These are phyloP conservation scores for Caenorhabditis zanzibari DNA, from an alignment of 2,888 invertebrate genomes.

Conservation along the genomic window DNA sequence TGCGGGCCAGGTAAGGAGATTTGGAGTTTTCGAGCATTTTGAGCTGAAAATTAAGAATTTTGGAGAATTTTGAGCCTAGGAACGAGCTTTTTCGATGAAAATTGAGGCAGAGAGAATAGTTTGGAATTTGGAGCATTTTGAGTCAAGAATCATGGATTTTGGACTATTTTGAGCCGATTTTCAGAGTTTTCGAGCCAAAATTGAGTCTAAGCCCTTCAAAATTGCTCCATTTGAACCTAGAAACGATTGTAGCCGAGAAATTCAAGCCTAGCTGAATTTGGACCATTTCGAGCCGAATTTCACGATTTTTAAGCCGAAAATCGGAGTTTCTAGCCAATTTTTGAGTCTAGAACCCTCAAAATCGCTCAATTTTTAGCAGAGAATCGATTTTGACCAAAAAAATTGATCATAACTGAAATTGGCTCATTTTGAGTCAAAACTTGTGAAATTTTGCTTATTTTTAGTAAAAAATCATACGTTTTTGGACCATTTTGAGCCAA, in stretches of 20 bases:
- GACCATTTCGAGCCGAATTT: neutral
- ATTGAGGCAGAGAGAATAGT: no score
- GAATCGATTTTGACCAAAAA: no score
- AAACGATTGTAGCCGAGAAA: no score
- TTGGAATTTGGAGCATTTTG: neutral
- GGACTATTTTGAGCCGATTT: no score
- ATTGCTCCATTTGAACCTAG: neutral
- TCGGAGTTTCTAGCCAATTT: neutral
- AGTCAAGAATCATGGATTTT: neutral
- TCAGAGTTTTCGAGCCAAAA: neutral
- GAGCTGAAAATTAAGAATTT: neutral
- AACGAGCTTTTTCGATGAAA: neutral
- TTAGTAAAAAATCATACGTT: no score
- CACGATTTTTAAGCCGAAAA: neutral
- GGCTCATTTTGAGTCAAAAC: no score
- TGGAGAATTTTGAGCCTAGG: neutral
- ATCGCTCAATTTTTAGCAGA: no score
- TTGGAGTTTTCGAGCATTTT: neutral
- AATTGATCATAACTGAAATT: neutral
- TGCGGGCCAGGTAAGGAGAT: constrained; percentile 87
- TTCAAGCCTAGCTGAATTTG: no score
- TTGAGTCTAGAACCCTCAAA: no score
- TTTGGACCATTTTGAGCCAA: neutral
- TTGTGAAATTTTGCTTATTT: no score
- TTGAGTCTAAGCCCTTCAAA: neutral